A percentile compares a stretch with the other conserved stretches of the same genome.
phyloP scores from a whole-genome alignment of 1,140 invertebrate species.

The Mycetomoellerius zeteki region DNA sequence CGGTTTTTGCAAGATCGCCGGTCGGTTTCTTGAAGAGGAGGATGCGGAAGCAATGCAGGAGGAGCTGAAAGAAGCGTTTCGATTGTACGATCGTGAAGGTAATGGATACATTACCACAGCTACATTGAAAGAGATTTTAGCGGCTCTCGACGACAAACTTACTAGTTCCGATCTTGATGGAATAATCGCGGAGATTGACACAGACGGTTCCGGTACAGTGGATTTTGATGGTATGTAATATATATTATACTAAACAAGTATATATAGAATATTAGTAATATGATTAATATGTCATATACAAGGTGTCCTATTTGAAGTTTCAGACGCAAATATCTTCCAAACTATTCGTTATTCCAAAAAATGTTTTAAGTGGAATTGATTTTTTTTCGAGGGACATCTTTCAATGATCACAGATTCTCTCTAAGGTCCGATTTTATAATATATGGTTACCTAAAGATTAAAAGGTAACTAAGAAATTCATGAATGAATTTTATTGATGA shows the following conservation, averaged over 20 bases:
- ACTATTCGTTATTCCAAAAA: too few relatives aligned
- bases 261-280: background rate
- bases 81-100: constrained; percentile 93
- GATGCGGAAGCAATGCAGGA: constrained; percentile 97
- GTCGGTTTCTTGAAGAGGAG: constrained; percentile 96
- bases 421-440: too few relatives aligned
- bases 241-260: background rate
- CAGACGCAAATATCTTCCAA: too few relatives aligned
- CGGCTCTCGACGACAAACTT: constrained; percentile 96
- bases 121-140: constrained; percentile 96
- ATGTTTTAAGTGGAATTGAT: too few relatives aligned
- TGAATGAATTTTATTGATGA: too few relatives aligned
- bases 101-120: constrained; percentile 98
- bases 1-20: constrained; percentile 96
- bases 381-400: too few relatives aligned
- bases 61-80: constrained; percentile 97
- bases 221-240: constrained; percentile 92
- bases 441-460: too few relatives aligned
- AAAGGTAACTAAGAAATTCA: too few relatives aligned
- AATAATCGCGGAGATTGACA: constrained; percentile 97
- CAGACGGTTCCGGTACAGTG: constrained; percentile 96
- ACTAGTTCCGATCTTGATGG: constrained; percentile 94
- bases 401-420: too few relatives aligned
- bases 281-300: background rate
- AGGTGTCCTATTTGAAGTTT: too few relatives aligned